phyloP scores from a whole-genome alignment of 2,797 vertebrate species.

The Schizothorax lantsangensis region DNA sequence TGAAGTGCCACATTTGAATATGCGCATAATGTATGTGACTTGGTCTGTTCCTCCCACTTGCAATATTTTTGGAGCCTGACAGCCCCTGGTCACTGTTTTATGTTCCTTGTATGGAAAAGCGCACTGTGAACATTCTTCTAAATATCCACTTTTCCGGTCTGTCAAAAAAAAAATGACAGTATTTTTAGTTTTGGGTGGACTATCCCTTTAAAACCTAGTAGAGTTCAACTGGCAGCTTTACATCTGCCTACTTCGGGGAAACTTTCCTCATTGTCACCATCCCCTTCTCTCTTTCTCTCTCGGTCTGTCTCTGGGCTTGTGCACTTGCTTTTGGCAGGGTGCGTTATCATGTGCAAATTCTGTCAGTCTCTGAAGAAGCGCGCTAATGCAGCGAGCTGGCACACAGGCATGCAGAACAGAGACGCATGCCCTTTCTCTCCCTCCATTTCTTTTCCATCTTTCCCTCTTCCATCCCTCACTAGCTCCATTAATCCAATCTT shows the following conservation, averaged over 20 bases:
- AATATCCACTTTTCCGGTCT: neutral
- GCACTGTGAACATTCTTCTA: neutral
- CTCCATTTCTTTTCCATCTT: conserved; percentile 25
- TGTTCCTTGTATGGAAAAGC: neutral
- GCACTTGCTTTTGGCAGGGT: conserved; percentile 47
- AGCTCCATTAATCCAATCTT: conserved; percentile 48
- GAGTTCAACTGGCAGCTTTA: conserved; percentile 21
- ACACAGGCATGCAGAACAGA: conserved; percentile 50
- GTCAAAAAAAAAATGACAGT: neutral
- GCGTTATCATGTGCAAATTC: conserved; percentile 54
- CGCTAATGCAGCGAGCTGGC: conserved; percentile 43
- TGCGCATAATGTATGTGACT: too few relatives aligned
- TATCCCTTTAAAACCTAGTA: conserved; percentile 31
- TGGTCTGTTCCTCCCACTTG: too few relatives aligned
- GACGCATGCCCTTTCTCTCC: conserved; percentile 34
- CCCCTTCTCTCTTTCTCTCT: conserved; percentile 14
- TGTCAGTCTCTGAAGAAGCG: conserved; percentile 50
- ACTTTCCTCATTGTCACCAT: conserved; percentile 34
- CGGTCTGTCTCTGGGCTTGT: conserved; percentile 31
- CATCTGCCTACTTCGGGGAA: conserved; percentile 7
- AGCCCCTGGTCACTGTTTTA: neutral
- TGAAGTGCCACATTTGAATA: neutral
- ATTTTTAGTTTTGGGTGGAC: neutral
- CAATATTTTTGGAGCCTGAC: neutral
- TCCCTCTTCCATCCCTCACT: conserved; percentile 29